A percentile compares a stretch with the other conserved stretches of the same genome.
phyloP scores from a whole-genome alignment of 2,888 invertebrate genomes.

The Drosophila cognata region DNA sequence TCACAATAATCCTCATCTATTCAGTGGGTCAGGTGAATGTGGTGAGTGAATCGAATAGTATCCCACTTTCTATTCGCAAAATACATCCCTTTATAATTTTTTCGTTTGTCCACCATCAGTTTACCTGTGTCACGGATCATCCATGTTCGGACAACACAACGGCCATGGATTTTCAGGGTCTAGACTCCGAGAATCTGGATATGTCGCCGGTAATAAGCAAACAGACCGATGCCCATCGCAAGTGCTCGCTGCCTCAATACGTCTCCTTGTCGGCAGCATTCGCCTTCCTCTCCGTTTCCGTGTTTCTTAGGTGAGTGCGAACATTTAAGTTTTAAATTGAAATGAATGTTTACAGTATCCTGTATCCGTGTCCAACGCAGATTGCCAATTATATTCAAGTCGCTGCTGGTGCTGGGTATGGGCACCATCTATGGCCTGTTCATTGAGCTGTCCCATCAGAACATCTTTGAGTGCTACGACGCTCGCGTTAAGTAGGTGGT shows the following conservation, averaged over 20 bases:
- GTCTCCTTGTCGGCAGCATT: conserved; percentile 93
- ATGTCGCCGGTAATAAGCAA: conserved; percentile 37
- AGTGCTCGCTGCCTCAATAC: conserved; percentile 94
- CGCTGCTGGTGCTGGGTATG: conserved; percentile 91
- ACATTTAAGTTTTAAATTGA: not conserved
- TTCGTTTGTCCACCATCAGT: conserved; percentile 83
- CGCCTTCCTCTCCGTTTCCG: conserved; percentile 93
- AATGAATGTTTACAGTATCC: not conserved
- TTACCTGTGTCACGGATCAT: conserved; percentile 87
- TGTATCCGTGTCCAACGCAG: conserved; percentile 71
- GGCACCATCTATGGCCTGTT: conserved; percentile 92
- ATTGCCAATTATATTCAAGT: conserved; percentile 93
- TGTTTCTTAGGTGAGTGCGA: conserved; percentile 88
- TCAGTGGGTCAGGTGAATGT: conserved; percentile 97
- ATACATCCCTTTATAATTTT: not conserved
- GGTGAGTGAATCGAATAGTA: conserved; percentile 87
- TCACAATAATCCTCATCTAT: conserved; percentile 94
- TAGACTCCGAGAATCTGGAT: conserved; percentile 32
- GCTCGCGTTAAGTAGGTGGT: conserved; percentile 89
- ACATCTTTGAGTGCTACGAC: conserved; percentile 93
- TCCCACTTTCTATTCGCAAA: not conserved
- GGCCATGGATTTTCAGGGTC: conserved; percentile 3
- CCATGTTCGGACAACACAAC: conserved; percentile 81
- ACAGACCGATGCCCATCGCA: conserved; percentile 88
- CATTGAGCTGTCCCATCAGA: conserved; percentile 92